phyloP scores from a whole-genome alignment of 1,140 invertebrate species.

The Scaptomyza montana region DNA sequence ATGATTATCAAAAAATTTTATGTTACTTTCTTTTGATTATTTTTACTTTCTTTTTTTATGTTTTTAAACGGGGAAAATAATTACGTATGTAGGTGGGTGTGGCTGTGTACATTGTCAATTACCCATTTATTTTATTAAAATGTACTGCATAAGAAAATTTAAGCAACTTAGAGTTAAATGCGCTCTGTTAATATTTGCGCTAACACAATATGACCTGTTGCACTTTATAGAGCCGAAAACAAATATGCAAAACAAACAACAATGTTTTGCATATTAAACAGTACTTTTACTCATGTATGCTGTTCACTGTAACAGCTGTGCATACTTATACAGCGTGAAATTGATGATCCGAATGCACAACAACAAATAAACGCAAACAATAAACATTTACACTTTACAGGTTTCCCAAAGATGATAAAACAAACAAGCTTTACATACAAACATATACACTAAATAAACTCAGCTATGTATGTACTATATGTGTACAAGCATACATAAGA shows the following conservation, averaged over 20 bases:
- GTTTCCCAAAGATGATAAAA: slow-evolving; percentile 58
- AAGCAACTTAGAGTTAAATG: slow-evolving; percentile 46
- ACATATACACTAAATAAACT: slow-evolving; percentile 39
- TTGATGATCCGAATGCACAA: slow-evolving; percentile 29
- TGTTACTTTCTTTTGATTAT: slow-evolving; percentile 18
- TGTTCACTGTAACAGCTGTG: slow-evolving; percentile 59
- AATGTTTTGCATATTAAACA: slow-evolving; percentile 18
- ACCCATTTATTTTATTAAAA: slow-evolving; percentile 48
- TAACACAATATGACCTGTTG: slow-evolving; percentile 69
- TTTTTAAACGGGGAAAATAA: slow-evolving; percentile 7
- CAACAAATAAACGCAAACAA: slow-evolving; percentile 59
- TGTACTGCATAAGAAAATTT: slow-evolving; percentile 10
- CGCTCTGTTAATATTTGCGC: slow-evolving; percentile 70
- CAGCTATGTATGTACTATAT: slow-evolving; percentile 25
- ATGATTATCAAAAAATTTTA: slow-evolving; percentile 59
- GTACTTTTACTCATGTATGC: slow-evolving; percentile 22
- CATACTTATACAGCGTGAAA: slow-evolving; percentile 50
- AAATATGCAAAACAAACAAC: neutral
- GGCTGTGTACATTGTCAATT: slow-evolving; percentile 69
- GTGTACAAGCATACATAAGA: neutral
- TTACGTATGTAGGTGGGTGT: slow-evolving; percentile 32
- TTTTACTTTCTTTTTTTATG: slow-evolving; percentile 31
- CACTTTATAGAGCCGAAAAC: slow-evolving; percentile 60
- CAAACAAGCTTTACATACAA: slow-evolving; percentile 66
- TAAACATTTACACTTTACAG: slow-evolving; percentile 74